Conservation (phyloP, 2,797 vertebrate genomes). For the Nannoperca australis region DNA sequence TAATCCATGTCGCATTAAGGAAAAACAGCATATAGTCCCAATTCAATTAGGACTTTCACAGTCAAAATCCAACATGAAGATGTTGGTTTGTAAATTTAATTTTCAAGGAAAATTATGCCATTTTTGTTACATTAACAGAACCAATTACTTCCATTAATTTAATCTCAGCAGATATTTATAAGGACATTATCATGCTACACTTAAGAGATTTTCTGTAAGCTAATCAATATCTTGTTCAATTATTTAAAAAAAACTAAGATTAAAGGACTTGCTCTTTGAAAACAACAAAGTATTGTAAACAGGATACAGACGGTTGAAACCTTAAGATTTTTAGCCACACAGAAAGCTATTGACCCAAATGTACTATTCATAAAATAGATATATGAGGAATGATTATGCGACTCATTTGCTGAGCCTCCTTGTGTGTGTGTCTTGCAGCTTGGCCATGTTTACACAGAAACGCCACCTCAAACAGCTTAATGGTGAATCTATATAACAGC, state of each 20-base stretch:
- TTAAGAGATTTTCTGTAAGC: neutral
- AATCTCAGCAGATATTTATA: constrained; percentile 7
- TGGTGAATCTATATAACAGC: constrained; percentile 24
- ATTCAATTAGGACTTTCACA: constrained; percentile 10
- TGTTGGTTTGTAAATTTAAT: neutral
- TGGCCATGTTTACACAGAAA: constrained; percentile 40
- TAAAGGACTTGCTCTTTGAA: neutral
- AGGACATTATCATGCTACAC: neutral
- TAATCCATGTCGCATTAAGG: constrained; percentile 38
- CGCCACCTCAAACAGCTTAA: constrained; percentile 39
- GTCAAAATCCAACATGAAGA: constrained; percentile 11
- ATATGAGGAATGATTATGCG: constrained; percentile 30
- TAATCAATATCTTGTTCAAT: constrained; percentile 4
- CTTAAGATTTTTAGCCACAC: constrained; percentile 29
- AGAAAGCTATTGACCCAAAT: constrained; percentile 35
- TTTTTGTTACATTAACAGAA: neutral
- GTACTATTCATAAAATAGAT: constrained; percentile 31
- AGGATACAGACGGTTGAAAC: constrained; percentile 21
- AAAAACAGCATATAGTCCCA: constrained; percentile 16
- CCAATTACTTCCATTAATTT: neutral
- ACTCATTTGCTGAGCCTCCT: constrained; percentile 28
- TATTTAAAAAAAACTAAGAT: constrained; percentile 1
- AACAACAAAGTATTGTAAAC: constrained; percentile 15
- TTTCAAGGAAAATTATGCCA: neutral
- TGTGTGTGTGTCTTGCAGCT: constrained; percentile 31